A percentile compares a stretch with the other conserved stretches of the same genome.
These are phyloP conservation scores for Marronus borbonicus DNA, from an alignment of 2,888 invertebrate genomes.

Conservation along the genomic window DNA sequence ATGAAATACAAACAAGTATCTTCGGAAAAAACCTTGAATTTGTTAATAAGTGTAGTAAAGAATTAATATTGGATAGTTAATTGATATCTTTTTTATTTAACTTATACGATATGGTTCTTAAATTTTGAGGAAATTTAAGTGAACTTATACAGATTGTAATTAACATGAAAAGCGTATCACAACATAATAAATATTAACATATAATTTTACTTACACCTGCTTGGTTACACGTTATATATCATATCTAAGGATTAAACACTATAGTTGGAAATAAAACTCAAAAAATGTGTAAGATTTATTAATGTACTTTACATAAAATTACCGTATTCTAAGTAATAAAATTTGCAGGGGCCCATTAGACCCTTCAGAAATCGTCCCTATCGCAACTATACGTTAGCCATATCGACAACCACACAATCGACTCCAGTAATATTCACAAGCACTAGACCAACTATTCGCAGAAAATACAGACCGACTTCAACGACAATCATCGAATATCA, in stretches of 20 bases:
- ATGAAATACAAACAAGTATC: too few species aligned
- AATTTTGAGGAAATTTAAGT: too few species aligned
- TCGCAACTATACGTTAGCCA: constrained; percentile 58
- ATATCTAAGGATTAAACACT: background rate
- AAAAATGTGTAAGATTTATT: constrained; percentile 38
- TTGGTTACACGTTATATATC: too few species aligned
- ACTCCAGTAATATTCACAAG: constrained; percentile 43
- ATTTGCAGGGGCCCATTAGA: constrained; percentile 51
- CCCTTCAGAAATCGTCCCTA: constrained; percentile 46
- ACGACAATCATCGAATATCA: constrained; percentile 39
- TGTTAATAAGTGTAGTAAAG: too few species aligned
- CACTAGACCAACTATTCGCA: constrained; percentile 43
- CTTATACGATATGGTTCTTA: too few species aligned
- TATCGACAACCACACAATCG: constrained; percentile 60
- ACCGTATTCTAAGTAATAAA: background rate
- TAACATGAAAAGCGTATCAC: too few species aligned
- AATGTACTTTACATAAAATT: constrained; percentile 1
- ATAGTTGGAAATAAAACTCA: constrained; percentile 37
- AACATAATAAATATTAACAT: too few species aligned
- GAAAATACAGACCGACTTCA: constrained; percentile 49
- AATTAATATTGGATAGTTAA: too few species aligned
- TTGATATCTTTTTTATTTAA: too few species aligned
- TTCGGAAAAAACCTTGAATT: too few species aligned
- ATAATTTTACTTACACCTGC: too few species aligned
- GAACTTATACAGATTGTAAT: too few species aligned